Evolutionary conservation across 2,113 vertebrate genomes (phyloP), one percentile per base, ranked within the genome.

Genomic region (Eurypyga helias): DNA sequence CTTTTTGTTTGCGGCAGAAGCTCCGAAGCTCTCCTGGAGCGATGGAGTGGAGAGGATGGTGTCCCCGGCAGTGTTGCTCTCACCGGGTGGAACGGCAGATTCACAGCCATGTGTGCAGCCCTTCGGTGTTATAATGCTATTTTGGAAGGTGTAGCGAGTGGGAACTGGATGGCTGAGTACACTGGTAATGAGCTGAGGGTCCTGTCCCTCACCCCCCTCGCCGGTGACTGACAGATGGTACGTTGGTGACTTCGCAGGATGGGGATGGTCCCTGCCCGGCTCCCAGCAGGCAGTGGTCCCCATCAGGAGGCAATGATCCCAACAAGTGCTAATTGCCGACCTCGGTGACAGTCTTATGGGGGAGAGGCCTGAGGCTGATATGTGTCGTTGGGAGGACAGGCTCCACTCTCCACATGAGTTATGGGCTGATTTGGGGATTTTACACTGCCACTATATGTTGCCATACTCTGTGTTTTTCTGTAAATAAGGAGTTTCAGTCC

Each of bases 301-400:
- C 13, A 0, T 73, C 64, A 51, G 0, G 1, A 67, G 58, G 26
- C 5, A 2, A 16, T 2, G 1, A 33, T 49, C 34, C 73, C 69
- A 69, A 9, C 18, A 26, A 10, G 21, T 65, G 45, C 57, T 91
- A 46, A 67, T 69, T 69, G 73, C 70, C 84, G 69, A 12, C 31
- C 49, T 46, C 13, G 45, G 13, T 70, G 36, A 85, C 65, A 29
- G 21, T 52, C 34, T 70, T 19, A 66, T 34, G 19, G 65, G 51
- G 49, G 48, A 43, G 29, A 84, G 34, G 41, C 76, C 49, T 33
- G 67, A 70, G 61, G 19, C 36, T 28, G 14, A 26, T 62, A 9
- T 0, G 0, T 49, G 31, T 41, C 4, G 1, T 14, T 55, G 46
- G 28, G 57, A 94, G 69, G n/a, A 60, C 4, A 12, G 24, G 15